Evolutionary conservation across 2,797 vertebrate genomes (phyloP).

Genomic region (Parotocinclus haroldoi): DNA sequence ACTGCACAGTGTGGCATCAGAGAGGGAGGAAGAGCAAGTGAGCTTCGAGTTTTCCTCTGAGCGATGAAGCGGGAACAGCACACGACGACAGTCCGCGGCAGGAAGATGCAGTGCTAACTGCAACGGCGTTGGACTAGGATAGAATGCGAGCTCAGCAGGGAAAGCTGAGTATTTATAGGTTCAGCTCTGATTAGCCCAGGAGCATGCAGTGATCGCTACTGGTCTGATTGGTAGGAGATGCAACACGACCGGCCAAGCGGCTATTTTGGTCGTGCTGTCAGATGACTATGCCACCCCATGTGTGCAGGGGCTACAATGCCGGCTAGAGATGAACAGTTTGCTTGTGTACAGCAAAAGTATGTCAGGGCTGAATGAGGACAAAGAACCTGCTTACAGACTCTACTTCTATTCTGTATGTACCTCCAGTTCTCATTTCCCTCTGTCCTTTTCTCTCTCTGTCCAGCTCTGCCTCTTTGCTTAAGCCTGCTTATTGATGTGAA

Average conservation of each 20-base stretch:
- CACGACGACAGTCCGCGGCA: not conserved
- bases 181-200: slow-evolving; percentile 55
- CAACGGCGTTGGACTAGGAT: slow-evolving; percentile 2
- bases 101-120: slow-evolving; percentile 4
- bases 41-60: slow-evolving; percentile 32
- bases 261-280: slow-evolving; percentile 74
- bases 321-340: slow-evolving; percentile 63
- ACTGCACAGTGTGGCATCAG: slow-evolving; percentile 56
- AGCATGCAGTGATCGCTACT: slow-evolving; percentile 50
- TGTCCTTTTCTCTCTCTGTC: slow-evolving; percentile 40
- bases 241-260: slow-evolving; percentile 60
- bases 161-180: slow-evolving; percentile 24
- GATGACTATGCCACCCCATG: slow-evolving; percentile 69
- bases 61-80: slow-evolving; percentile 13
- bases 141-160: slow-evolving; percentile 4
- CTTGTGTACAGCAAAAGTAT: slow-evolving; percentile 66
- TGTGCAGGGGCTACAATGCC: slow-evolving; percentile 54
- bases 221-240: slow-evolving; percentile 57
- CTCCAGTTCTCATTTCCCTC: slow-evolving; percentile 46
- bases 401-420: slow-evolving; percentile 81
- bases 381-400: slow-evolving; percentile 71
- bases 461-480: slow-evolving; percentile 48
- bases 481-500: slow-evolving; percentile 52
- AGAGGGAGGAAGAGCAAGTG: slow-evolving; percentile 49
- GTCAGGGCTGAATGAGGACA: slow-evolving; percentile 68